Base-by-base conservation (phyloP, 2,797 vertebrate genomes). In the Hyperoplus immaculatus region DNA sequence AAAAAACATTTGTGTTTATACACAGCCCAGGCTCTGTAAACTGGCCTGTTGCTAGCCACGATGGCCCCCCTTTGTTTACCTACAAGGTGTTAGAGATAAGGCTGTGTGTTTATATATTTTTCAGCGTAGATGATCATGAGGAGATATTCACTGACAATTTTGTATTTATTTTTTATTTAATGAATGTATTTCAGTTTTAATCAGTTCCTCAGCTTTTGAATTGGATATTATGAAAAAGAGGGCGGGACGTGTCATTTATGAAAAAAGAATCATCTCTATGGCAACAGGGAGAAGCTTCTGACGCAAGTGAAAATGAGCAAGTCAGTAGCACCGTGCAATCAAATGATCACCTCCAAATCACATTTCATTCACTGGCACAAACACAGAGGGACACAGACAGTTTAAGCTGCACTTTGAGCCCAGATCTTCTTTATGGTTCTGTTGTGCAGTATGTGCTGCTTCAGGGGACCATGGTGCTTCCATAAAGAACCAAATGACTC, bases 321-420 rank as follows among this genome's bases (percentile, higher is more conserved):
- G 83, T 82, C 80, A 84, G 76, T 78, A 77, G 82, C 88, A 67
- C 63, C 77, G 68, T 56, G 78, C 86, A 90, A 92, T 93, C 92
- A 91, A 93, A 92, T 93, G 81, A 92, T 90, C 89, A 88, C 78
- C 66, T 72, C 76, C 69, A 83, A 90, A 93, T 92, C 78, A 64
- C 87, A 92, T 91, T 87, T 87, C 71, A 73, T 56, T 61, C 71
- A 59, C 43, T 49, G 12, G n/a, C 70, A 69, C 70, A 64, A 58
- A 46, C 70, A 64, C 61, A 46, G 29, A 65, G 5, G 12, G 16
- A 62, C 60, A 61, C 29, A 67, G 55, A 74, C 59, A 49, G 66
- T 39, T 46, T 55, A 53, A 29, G 29, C 29, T 29, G 29, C 51
- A 53, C 68, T 78, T 76, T 61, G 68, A 69, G 72, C 74, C 29